Conservation (phyloP, 2,797 vertebrate species). For the Poeciliopsis presidionis region DNA sequence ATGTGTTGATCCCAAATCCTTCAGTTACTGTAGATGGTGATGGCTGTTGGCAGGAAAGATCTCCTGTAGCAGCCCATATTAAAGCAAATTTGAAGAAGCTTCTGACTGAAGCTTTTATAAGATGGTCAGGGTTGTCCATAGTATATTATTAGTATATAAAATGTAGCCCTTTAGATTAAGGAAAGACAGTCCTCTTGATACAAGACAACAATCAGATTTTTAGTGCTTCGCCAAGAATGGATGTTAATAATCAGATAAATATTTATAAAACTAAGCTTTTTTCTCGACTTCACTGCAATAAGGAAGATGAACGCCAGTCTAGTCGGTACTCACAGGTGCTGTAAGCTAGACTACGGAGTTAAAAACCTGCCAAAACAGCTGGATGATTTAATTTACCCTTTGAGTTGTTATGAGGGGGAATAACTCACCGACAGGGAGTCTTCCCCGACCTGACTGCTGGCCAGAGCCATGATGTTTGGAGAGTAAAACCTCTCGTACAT, state of each 20-base stretch:
- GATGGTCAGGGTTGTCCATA: too few species aligned
- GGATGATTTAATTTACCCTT: constrained; percentile 18
- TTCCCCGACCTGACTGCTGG: constrained; percentile 97
- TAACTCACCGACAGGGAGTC: constrained; percentile 95
- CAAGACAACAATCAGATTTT: too few species aligned
- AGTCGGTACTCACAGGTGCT: neutral
- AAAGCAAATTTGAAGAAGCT: too few species aligned
- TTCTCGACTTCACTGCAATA: neutral
- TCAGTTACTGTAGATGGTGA: too few species aligned
- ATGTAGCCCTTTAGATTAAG: too few species aligned
- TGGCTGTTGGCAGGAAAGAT: too few species aligned
- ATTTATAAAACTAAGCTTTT: neutral
- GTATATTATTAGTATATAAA: too few species aligned
- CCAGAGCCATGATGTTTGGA: constrained; percentile 96
- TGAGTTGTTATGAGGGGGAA: neutral
- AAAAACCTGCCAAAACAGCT: constrained; percentile 5
- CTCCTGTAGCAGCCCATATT: too few species aligned
- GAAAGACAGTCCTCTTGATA: too few species aligned
- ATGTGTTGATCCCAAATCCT: too few species aligned
- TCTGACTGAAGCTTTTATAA: too few species aligned
- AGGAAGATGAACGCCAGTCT: neutral
- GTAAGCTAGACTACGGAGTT: neutral
- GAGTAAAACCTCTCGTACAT: constrained; percentile 99
- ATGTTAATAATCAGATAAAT: neutral
- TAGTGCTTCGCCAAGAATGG: neutral